Evolutionary conservation across 2,888 invertebrate genomes (phyloP).

Genomic region (Agrotis puta): DNA sequence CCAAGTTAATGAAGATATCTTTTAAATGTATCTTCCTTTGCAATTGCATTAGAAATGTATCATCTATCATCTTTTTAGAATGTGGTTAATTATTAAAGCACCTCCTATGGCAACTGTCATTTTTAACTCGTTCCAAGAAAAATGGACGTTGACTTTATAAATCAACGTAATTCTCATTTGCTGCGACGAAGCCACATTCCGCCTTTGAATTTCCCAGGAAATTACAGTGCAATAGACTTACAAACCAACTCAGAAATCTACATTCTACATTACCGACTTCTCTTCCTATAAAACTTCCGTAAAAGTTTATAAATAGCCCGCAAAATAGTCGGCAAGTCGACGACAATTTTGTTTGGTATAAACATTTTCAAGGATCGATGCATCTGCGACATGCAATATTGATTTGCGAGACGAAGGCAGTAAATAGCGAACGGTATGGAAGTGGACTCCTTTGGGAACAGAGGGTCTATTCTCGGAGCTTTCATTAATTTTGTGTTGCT

Average conservation of each 20-base stretch:
- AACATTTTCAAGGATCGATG: conserved; percentile 75
- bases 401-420: conserved; percentile 83
- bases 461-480: conserved; percentile 71
- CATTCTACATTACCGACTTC: not conserved
- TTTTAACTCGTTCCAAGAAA: too few species aligned
- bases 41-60: too few species aligned
- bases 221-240: not conserved
- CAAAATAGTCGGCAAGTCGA: conserved; percentile 40
- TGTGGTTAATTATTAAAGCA: too few species aligned
- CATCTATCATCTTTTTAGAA: too few species aligned
- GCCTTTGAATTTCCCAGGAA: too few species aligned
- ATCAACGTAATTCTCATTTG: too few species aligned
- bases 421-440: conserved; percentile 85
- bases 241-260: conserved; percentile 9
- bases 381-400: conserved; percentile 84
- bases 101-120: too few species aligned
- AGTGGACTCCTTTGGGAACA: conserved; percentile 81
- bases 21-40: too few species aligned
- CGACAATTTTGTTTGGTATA: conserved; percentile 72
- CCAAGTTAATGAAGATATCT: too few species aligned
- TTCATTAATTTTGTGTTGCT: conserved; percentile 49
- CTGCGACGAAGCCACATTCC: too few species aligned
- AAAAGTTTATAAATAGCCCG: conserved; percentile 47
- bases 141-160: too few species aligned
- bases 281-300: conserved; percentile 1